Evolutionary conservation across 2,888 invertebrate genomes (phyloP), one percentile per base, ranked within the genome.

Genomic region (Eugnorisma glareosa): DNA sequence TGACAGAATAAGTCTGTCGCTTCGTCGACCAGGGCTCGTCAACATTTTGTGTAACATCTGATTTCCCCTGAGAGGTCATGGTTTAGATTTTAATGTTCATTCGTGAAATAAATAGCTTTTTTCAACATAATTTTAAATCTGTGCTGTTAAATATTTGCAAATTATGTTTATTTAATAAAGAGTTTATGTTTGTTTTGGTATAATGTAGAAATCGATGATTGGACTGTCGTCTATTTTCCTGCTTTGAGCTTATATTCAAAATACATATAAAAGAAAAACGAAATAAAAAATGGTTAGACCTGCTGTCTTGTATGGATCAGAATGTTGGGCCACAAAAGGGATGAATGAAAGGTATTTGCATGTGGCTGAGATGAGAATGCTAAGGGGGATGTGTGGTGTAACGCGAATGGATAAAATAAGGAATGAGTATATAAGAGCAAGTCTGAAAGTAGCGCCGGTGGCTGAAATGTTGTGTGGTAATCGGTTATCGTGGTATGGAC

Each of bases 21-120:
- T 37, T 37, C 45, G 70, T 72, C 77, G 63, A 37, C 79, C 86
- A 85, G 77, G 71, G 80, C 87, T 87, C 90, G 90, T 90, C 91
- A 89, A 89, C 92, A 90, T 91, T 92, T 91, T 89, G 89, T 87
- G 84, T 91, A 89, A 81, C 81, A 88, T 86, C 86, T 94, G 93
- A 94, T 94, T 94, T 94, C 94, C 94, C 94, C 51, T 11, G 92
- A 88, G 94, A 79, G 40, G 40, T 77, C 82, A 82, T 85, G 90
- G 89, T 89, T 92, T 92, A 91, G 90, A 92, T 91, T 93, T 92
- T 92, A 93, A 93, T 92, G 89, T 91, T 91, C 90, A 90, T 90
- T 89, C 86, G 79, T 86, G 83, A 90, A 90, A 91, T 90, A 92
- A 90, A 92, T 89, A 90, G 86, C 87, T 77, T 77, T 86, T 85